Evolutionary conservation across 2,113 vertebrate species (phyloP).

Genomic region (Microtus pennsylvanicus): DNA sequence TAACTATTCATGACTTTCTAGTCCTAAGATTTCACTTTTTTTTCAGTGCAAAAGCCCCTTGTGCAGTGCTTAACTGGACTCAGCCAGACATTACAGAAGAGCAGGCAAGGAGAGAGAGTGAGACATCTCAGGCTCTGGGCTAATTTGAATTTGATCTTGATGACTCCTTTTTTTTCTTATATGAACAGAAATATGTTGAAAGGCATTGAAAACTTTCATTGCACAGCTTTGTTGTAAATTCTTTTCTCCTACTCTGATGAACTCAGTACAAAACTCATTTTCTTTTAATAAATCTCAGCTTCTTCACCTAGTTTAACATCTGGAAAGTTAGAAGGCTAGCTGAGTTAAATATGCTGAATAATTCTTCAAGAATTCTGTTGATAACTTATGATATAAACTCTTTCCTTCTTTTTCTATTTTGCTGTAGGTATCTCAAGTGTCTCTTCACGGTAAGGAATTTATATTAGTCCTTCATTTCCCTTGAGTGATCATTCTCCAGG

Average conservation of each 20-base stretch:
- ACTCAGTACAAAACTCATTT: slow-evolving; percentile 34
- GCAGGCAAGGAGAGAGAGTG: not conserved
- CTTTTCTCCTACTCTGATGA: not conserved
- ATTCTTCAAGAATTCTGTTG: slow-evolving; percentile 5
- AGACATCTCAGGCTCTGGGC: not conserved
- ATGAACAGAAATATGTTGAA: not conserved
- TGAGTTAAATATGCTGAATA: slow-evolving; percentile 14
- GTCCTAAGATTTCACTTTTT: not conserved
- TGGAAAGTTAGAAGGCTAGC: not conserved
- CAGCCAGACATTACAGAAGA: not conserved
- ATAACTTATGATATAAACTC: not conserved
- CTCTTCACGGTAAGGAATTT: not conserved
- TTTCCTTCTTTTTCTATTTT: not conserved
- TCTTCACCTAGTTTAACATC: slow-evolving; percentile 31
- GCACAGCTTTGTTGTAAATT: not conserved
- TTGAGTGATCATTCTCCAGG: slow-evolving; percentile 31
- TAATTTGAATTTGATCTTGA: not conserved
- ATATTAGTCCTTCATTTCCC: not conserved
- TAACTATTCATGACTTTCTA: not conserved
- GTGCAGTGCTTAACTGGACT: not conserved
- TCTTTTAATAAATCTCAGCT: not conserved
- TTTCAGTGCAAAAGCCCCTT: not conserved
- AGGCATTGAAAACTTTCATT: not conserved
- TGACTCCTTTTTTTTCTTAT: not conserved
- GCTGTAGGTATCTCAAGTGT: not conserved